These are phyloP conservation scores for Spea bombifrons DNA, from an alignment of 2,113 vertebrate genomes.

Conservation along the genomic window DNA sequence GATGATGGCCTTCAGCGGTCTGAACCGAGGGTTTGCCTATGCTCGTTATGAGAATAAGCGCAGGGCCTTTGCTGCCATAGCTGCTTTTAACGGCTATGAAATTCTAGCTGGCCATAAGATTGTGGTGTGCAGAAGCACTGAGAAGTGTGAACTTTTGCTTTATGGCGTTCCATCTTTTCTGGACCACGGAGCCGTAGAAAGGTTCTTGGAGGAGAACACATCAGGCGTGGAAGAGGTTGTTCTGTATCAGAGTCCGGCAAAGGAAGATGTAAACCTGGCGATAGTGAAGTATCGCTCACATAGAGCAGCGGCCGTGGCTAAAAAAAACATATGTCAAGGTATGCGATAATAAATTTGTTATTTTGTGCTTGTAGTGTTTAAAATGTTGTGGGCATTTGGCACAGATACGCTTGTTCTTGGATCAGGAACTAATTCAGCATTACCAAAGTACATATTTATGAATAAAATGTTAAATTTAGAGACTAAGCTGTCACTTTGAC, in stretches of 20 bases:
- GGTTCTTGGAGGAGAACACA: constrained; percentile 55
- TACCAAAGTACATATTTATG: too few species aligned
- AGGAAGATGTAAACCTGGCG: constrained; percentile 55
- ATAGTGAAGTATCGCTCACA: constrained; percentile 77
- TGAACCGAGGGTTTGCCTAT: constrained; percentile 91
- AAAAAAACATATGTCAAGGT: constrained; percentile 84
- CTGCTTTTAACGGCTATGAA: constrained; percentile 66
- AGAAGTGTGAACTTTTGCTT: constrained; percentile 79
- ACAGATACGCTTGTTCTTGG: too few species aligned
- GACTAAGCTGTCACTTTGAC: too few species aligned
- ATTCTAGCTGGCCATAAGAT: constrained; percentile 66
- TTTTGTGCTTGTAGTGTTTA: too few species aligned
- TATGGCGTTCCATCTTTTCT: constrained; percentile 55
- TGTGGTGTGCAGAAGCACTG: constrained; percentile 75
- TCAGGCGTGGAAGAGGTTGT: constrained; percentile 65
- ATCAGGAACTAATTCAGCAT: too few species aligned
- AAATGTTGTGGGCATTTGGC: too few species aligned
- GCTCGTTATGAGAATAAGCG: constrained; percentile 70
- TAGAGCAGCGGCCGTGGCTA: constrained; percentile 80
- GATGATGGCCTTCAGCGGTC: constrained; percentile 96
- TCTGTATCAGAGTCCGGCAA: constrained; percentile 62
- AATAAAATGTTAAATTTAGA: too few species aligned
- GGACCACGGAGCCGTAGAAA: constrained; percentile 55
- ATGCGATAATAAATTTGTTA: not conserved
- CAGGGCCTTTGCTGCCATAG: constrained; percentile 63